phyloP scores from a whole-genome alignment of 2,797 vertebrate species.

The Mormyrops boulengeri region DNA sequence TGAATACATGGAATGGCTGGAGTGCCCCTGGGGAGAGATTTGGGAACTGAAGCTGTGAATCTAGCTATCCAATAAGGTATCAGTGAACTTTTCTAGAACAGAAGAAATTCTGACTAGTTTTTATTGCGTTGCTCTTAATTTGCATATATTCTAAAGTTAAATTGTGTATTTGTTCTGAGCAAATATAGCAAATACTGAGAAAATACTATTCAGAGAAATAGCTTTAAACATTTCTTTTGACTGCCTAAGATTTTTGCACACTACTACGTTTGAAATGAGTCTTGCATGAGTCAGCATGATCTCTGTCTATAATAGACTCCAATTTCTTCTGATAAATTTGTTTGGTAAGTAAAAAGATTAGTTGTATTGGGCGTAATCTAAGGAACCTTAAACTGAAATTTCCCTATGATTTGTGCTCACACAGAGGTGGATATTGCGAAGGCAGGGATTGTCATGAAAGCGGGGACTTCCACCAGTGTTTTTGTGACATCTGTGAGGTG shows the following conservation, averaged over 20 bases:
- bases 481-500: slow-evolving; percentile 46
- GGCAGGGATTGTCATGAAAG: not conserved
- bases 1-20: not conserved
- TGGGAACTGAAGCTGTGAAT: not conserved
- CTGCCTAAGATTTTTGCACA: not conserved
- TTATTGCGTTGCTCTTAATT: not conserved
- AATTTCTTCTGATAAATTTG: not conserved
- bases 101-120: not conserved
- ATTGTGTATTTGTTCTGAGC: not conserved
- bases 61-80: not conserved
- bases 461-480: slow-evolving; percentile 20
- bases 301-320: not conserved
- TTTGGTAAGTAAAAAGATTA: not conserved
- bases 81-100: not conserved
- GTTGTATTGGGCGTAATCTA: not conserved
- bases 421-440: not conserved
- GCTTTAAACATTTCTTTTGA: not conserved
- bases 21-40: not conserved
- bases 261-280: not conserved
- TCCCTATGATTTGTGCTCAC: not conserved
- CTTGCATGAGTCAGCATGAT: not conserved
- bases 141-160: not conserved
- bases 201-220: not conserved
- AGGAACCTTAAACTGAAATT: not conserved
- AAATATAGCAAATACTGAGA: not conserved